Evolutionary conservation across 2,888 invertebrate species (phyloP).

Genomic region (Himalopsyche tibetana): DNA sequence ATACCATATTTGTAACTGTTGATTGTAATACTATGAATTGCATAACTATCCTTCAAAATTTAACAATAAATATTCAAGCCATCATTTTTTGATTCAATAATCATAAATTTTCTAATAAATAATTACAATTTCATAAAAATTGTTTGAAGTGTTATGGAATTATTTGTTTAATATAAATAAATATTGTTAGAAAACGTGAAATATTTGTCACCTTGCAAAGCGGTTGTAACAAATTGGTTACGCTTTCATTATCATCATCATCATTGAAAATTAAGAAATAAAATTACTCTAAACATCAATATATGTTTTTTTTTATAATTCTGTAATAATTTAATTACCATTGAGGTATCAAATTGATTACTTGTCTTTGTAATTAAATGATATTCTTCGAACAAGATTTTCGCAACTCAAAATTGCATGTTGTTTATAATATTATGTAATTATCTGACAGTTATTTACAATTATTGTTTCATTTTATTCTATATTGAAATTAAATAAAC

Average conservation of each 20-base stretch:
- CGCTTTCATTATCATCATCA: background rate
- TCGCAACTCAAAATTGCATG: too few relatives aligned
- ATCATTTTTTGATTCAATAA: background rate
- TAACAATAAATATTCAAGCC: background rate
- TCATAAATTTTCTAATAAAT: background rate
- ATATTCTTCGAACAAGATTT: too few relatives aligned
- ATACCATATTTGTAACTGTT: background rate
- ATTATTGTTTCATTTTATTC: too few relatives aligned
- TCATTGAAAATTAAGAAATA: conserved; percentile 26
- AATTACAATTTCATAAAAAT: background rate
- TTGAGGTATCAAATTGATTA: background rate
- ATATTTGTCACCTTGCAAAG: conserved; percentile 1
- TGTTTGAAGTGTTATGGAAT: background rate
- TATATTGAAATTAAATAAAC: too few relatives aligned
- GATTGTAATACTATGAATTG: background rate
- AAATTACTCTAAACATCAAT: background rate
- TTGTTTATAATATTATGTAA: too few relatives aligned
- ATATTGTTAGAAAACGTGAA: conserved; percentile 14
- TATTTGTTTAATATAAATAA: background rate
- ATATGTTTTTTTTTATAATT: conserved; percentile 4
- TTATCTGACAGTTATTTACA: too few relatives aligned
- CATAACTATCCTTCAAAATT: background rate
- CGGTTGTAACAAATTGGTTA: conserved; percentile 15
- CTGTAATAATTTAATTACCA: background rate
- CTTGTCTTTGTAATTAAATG: background rate